Percentiles rank a stretch among this genome's conserved stretches.
Conservation (phyloP, 23 tunicate genomes). For the Halocynthia aurantium region DNA sequence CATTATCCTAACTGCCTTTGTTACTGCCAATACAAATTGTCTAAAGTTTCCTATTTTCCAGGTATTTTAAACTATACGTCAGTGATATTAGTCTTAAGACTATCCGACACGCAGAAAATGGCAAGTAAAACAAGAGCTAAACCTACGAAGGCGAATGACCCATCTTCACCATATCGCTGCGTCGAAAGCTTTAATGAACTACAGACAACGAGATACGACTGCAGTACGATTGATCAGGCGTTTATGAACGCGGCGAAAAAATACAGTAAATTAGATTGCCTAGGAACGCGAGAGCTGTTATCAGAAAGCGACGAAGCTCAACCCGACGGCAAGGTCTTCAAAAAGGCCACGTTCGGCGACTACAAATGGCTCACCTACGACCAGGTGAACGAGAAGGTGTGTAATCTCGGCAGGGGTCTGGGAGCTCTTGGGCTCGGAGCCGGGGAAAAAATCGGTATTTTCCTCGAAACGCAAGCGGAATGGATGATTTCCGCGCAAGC, state of each 20-base stretch:
- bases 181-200: conserved; percentile 37
- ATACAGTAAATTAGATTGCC: conserved; percentile 27
- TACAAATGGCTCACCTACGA: conserved; percentile 67
- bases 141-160: conserved; percentile 11
- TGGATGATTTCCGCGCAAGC: conserved; percentile 94
- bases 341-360: conserved; percentile 88
- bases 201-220: conserved; percentile 27
- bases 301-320: conserved; percentile 88
- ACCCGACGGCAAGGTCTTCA: conserved; percentile 91
- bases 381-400: conserved; percentile 46
- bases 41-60: no score
- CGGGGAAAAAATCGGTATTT: conserved; percentile 75
- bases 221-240: conserved; percentile 36
- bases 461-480: conserved; percentile 94
- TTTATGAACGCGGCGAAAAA: conserved; percentile 58
- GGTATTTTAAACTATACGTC: no score
- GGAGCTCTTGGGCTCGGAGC: conserved; percentile 37
- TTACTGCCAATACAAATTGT: no score
- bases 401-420: conserved; percentile 56
- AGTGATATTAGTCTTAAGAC: no score
- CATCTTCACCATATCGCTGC: conserved; percentile 55
- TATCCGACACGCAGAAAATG: background rate
- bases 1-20: no score
- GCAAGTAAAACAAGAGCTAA: conserved; percentile 13
- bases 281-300: conserved; percentile 77